A percentile compares a stretch with the other conserved stretches of the same genome.
Evolutionary conservation across 2,797 vertebrate species (phyloP).

Genomic region (Diplodus sargus): DNA sequence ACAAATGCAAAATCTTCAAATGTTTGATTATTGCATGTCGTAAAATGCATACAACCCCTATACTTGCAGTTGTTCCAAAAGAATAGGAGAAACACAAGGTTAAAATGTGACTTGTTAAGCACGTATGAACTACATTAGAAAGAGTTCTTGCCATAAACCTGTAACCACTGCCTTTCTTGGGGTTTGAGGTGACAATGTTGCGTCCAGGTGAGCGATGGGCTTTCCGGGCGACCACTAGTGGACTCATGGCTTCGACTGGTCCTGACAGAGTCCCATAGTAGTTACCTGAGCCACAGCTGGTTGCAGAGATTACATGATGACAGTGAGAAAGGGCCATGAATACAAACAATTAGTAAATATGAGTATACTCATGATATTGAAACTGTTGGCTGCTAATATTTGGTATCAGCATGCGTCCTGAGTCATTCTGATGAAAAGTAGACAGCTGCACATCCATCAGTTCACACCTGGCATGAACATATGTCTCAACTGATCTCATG

Average conservation of each 20-base stretch:
- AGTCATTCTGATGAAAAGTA: too few relatives aligned
- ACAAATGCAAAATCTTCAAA: background rate
- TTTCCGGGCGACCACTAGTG: slow-evolving; percentile 72
- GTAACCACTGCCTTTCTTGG: slow-evolving; percentile 91
- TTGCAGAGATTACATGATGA: slow-evolving; percentile 3
- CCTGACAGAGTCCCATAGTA: slow-evolving; percentile 91
- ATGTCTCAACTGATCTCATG: too few relatives aligned
- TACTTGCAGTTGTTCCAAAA: background rate
- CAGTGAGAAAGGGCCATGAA: background rate
- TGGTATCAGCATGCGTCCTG: too few relatives aligned
- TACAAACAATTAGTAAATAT: too few relatives aligned
- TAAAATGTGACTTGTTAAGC: background rate
- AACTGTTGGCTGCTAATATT: background rate
- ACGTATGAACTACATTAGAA: background rate
- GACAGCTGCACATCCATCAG: too few relatives aligned
- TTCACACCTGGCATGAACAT: too few relatives aligned
- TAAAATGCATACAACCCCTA: background rate
- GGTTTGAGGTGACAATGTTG: slow-evolving; percentile 89
- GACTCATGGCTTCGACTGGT: slow-evolving; percentile 85
- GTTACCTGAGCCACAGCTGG: slow-evolving; percentile 88
- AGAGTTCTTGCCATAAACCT: slow-evolving; percentile 79
- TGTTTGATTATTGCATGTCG: background rate
- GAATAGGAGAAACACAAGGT: background rate
- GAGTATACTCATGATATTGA: background rate
- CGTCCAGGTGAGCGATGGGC: slow-evolving; percentile 83